These are phyloP conservation scores for Schizaphis graminum DNA, from an alignment of 2,888 invertebrate species.

Conservation along the genomic window DNA sequence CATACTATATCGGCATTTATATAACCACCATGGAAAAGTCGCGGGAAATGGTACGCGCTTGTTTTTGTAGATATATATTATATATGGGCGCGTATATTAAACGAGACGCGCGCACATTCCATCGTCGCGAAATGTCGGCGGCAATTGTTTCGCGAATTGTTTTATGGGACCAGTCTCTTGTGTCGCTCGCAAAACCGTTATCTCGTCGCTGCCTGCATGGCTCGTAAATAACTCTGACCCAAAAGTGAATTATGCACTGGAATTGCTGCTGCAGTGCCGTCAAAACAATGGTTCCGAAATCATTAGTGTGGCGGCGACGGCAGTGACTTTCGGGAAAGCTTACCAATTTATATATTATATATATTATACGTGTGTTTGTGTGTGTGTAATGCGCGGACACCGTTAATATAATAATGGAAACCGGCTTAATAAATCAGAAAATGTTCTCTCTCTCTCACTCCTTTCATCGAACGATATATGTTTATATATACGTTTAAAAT, in stretches of 20 bases:
- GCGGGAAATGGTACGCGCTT: slow-evolving; percentile 26
- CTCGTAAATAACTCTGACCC: slow-evolving; percentile 55
- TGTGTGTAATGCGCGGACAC: background rate
- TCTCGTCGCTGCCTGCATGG: slow-evolving; percentile 20
- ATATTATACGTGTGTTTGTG: background rate
- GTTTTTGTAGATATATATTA: background rate
- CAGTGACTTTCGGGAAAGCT: slow-evolving; percentile 51
- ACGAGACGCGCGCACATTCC: slow-evolving; percentile 34
- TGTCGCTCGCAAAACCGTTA: slow-evolving; percentile 53
- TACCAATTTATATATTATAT: slow-evolving; percentile 32
- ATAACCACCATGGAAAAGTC: background rate
- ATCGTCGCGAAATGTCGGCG: slow-evolving; percentile 54
- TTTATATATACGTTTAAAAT: background rate
- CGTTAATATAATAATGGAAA: slow-evolving; percentile 50
- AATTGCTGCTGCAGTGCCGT: slow-evolving; percentile 23
- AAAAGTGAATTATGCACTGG: slow-evolving; percentile 60
- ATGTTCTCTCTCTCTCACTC: background rate
- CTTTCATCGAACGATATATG: background rate
- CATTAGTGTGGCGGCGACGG: slow-evolving; percentile 38
- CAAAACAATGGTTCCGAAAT: slow-evolving; percentile 56
- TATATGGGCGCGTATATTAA: background rate
- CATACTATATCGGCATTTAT: background rate
- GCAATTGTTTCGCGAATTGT: slow-evolving; percentile 60
- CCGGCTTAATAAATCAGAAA: slow-evolving; percentile 51
- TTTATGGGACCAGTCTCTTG: slow-evolving; percentile 54